These are phyloP conservation scores for Liopterus haemorrhoidalis DNA, from an alignment of 2,888 invertebrate genomes.

Conservation along the genomic window DNA sequence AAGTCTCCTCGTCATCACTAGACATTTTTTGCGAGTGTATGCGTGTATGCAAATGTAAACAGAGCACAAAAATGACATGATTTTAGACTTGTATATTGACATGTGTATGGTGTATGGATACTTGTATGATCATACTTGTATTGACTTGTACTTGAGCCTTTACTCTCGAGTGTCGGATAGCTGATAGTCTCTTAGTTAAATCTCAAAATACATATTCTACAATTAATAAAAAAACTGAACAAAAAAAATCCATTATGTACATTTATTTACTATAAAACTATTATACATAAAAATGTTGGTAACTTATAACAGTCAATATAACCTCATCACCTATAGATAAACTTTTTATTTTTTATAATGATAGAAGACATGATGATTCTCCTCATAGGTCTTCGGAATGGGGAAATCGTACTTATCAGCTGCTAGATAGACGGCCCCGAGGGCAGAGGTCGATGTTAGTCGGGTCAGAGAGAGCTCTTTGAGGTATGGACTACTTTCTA, in stretches of 20 bases:
- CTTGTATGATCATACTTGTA: no score
- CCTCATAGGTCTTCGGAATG: slow-evolving; percentile 64
- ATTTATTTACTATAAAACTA: neutral
- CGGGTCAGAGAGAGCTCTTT: slow-evolving; percentile 58
- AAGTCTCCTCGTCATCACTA: no score
- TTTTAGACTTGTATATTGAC: no score
- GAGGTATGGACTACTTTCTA: slow-evolving; percentile 47
- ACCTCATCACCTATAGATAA: slow-evolving; percentile 1
- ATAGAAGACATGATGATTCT: slow-evolving; percentile 63
- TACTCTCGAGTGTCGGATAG: no score
- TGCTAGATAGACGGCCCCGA: slow-evolving; percentile 82
- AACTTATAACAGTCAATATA: neutral
- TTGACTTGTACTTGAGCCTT: no score
- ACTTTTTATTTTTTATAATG: slow-evolving; percentile 45
- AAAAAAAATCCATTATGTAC: neutral
- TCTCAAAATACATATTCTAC: no score
- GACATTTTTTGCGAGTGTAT: no score
- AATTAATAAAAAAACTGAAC: no score
- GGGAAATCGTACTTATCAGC: slow-evolving; percentile 61
- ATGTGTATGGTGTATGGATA: no score
- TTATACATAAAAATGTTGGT: slow-evolving; percentile 3
- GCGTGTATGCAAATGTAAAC: no score
- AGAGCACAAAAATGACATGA: no score
- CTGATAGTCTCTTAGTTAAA: no score
- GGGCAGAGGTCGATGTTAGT: slow-evolving; percentile 69